Conservation (phyloP, 1,140 invertebrate species). For the Trichogramma pretiosum region DNA sequence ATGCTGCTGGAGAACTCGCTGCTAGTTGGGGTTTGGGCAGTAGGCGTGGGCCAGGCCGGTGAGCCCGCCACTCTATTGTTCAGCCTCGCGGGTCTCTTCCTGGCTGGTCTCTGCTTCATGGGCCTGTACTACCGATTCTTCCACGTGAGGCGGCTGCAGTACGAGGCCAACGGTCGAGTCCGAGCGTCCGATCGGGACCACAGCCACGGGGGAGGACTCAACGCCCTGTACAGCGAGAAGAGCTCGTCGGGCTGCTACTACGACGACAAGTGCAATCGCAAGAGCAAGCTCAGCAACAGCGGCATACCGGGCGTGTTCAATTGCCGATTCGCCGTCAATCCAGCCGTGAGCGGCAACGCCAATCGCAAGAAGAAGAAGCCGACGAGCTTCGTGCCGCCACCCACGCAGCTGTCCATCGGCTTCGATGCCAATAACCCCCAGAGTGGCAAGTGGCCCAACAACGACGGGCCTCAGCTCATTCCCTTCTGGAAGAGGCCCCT, state of each 20-base stretch:
- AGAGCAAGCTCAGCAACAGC: conserved; percentile 38
- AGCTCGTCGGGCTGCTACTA: conserved; percentile 31
- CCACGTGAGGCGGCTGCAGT: conserved; percentile 56
- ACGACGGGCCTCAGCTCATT: conserved; percentile 41
- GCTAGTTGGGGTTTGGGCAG: conserved; percentile 64
- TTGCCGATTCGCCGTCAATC: conserved; percentile 75
- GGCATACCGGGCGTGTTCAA: conserved; percentile 80
- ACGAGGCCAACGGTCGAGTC: too few species aligned
- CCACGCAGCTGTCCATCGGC: conserved; percentile 30
- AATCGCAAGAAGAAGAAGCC: conserved; percentile 85
- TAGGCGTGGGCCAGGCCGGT: conserved; percentile 42
- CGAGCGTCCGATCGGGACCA: too few species aligned
- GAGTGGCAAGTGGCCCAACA: conserved; percentile 35
- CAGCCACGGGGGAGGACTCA: too few species aligned
- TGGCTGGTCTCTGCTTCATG: conserved; percentile 75
- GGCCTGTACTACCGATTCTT: conserved; percentile 74
- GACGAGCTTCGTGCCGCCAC: conserved; percentile 73
- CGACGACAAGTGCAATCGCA: conserved; percentile 31
- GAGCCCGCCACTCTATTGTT: conserved; percentile 51
- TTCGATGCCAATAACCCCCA: conserved; percentile 29
- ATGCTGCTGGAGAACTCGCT: conserved; percentile 84
- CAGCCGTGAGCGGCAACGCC: conserved; percentile 47
- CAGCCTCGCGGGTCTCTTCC: conserved; percentile 49
- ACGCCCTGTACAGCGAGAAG: too few species aligned
- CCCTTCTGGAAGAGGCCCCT: conserved; percentile 75